Base-by-base conservation (phyloP, 2,797 vertebrate species). In the Halcyon chelicuti region DNA sequence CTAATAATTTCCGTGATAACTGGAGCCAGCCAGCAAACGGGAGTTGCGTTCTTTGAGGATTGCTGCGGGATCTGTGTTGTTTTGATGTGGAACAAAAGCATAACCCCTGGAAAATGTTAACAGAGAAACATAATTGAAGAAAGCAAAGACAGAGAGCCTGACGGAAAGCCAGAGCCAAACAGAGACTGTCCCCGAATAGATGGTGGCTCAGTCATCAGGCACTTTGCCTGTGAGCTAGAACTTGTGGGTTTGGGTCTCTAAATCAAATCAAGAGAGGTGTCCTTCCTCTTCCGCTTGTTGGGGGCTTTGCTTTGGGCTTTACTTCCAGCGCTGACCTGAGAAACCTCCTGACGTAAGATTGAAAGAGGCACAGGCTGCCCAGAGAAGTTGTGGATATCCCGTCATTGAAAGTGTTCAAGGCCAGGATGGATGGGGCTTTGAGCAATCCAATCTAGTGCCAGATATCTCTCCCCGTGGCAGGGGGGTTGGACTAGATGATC, bases 1-100 rank as follows among this genome's bases (percentile, higher is more conserved):
- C 86, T 68, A 96, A 73, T 86, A 93, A 96, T 93, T 96, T 96
- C 89, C 92, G 88, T 74, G 78, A 92, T 94, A 92, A 93, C 65
- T 52, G 62, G 65, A 70, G 29, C 78, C 83, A 91, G 89, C 39
- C 84, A 88, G 68, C 0, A 1, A 92, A 85, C 3, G 4, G 73
- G 49, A 94, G 39, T 40, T 73, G 39, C 1, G 7, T 90, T 60
- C 68, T 93, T 82, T 91, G 94, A 94, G 84, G 84, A 93, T 92
- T 74, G 72, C 51, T 86, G 84, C 1, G 5, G 91, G 31, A 86
- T 92, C 72, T 89, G 44, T 82, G 57, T 29, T 74, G 57, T 77
- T 96, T 80, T 94, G 57, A 88, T 93, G 75, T 75, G 65, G 67
- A 92, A 91, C 65, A 89, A 92, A 92, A 91, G 37, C 37, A 80